Conservation (phyloP, 2,888 invertebrate genomes). For the Agonopterix arenella region DNA sequence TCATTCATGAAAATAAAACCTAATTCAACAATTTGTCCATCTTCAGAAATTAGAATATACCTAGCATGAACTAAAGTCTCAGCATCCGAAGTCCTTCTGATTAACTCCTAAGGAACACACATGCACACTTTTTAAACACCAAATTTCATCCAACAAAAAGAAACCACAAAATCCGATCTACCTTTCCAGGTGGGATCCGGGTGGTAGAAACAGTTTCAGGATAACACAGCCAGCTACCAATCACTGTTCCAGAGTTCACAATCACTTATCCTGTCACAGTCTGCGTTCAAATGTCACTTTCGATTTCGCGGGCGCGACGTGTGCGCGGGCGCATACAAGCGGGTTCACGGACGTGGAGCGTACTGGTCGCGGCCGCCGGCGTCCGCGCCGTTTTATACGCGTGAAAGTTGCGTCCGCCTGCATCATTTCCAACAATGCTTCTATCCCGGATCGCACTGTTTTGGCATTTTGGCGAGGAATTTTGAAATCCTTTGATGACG, state of each 20-base stretch:
- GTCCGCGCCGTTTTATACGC: slow-evolving; percentile 61
- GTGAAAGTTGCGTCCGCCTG: slow-evolving; percentile 62
- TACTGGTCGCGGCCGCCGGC: slow-evolving; percentile 66
- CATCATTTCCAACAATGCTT: slow-evolving; percentile 32
- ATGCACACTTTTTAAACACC: slow-evolving; percentile 2
- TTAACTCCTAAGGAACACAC: not conserved
- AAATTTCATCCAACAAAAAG: slow-evolving; percentile 15
- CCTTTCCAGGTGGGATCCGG: slow-evolving; percentile 62
- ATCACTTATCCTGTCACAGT: slow-evolving; percentile 55
- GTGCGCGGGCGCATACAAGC: slow-evolving; percentile 25
- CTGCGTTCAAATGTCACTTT: slow-evolving; percentile 52
- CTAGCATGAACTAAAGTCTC: not conserved
- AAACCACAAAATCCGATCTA: slow-evolving; percentile 43
- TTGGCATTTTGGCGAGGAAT: slow-evolving; percentile 41
- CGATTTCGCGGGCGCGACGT: slow-evolving; percentile 45
- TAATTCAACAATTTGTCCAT: no score
- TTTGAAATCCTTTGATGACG: slow-evolving; percentile 65
- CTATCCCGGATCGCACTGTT: slow-evolving; percentile 60
- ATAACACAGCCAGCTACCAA: slow-evolving; percentile 66
- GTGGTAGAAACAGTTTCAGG: slow-evolving; percentile 61
- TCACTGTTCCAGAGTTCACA: slow-evolving; percentile 68
- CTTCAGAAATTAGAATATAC: no score
- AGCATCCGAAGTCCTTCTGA: not conserved
- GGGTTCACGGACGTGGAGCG: slow-evolving; percentile 36
- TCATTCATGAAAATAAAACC: no score